Conservation (phyloP, 2,113 vertebrate species). For the Embiotoca jacksoni region DNA sequence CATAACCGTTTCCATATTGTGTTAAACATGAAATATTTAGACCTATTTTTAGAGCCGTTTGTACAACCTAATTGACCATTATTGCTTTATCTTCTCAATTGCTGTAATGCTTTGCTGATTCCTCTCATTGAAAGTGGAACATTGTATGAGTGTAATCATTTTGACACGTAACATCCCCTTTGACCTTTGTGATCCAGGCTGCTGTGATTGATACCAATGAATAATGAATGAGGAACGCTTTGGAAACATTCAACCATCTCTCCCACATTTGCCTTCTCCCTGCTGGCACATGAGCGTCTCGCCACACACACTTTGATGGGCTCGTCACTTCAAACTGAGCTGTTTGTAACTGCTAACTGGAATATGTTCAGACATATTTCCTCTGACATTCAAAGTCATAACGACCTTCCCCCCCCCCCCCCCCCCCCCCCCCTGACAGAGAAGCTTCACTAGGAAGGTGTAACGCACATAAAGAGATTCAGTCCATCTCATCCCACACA, state of each 20-base stretch:
- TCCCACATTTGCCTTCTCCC: slow-evolving; percentile 32
- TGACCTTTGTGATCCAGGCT: slow-evolving; percentile 46
- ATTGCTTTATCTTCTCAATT: not conserved
- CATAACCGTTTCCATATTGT: not conserved
- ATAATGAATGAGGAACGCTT: slow-evolving; percentile 56
- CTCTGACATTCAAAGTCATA: slow-evolving; percentile 8
- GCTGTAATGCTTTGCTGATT: not conserved
- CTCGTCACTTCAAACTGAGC: slow-evolving; percentile 5
- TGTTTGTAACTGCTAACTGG: slow-evolving; percentile 20
- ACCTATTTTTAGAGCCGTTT: not conserved
- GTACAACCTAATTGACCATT: not conserved
- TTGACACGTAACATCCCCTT: slow-evolving; percentile 30
- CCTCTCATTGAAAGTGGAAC: slow-evolving; percentile 6
- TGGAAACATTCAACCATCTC: slow-evolving; percentile 31
- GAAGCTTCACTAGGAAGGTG: slow-evolving; percentile 8
- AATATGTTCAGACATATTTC: slow-evolving; percentile 28
- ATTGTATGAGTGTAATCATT: slow-evolving; percentile 8
- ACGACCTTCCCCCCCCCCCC: not conserved
- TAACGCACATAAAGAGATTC: slow-evolving; percentile 20
- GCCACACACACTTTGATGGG: slow-evolving; percentile 11
- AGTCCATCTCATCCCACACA: slow-evolving; percentile 18
- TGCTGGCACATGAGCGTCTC: slow-evolving; percentile 15
- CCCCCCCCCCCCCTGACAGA: not conserved
- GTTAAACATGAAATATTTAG: not conserved
- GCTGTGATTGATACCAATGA: slow-evolving; percentile 41